Percentiles rank a stretch among this genome's conserved stretches.
phyloP scores from a whole-genome alignment of 1,140 invertebrate species.

The Drosophila subpulchrella region DNA sequence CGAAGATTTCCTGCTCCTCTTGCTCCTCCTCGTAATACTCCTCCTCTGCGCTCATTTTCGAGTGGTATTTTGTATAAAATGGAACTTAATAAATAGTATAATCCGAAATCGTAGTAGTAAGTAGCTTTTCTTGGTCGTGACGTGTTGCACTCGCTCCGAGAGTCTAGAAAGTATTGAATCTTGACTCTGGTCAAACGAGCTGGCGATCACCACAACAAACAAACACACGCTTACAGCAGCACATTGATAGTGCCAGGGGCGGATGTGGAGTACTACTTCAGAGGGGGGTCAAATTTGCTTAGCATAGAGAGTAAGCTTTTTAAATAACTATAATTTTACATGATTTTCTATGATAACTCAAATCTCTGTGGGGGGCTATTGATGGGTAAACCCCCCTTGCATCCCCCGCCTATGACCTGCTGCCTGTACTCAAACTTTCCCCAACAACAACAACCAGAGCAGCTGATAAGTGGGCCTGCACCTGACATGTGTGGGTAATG shows the following conservation, averaged over 20 bases:
- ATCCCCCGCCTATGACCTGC: neutral
- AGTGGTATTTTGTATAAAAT: slow-evolving; percentile 4
- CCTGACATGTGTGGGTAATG: slow-evolving; percentile 21
- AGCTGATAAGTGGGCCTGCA: slow-evolving; percentile 55
- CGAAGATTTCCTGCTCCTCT: slow-evolving; percentile 69
- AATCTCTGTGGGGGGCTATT: neutral
- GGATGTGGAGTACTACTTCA: neutral
- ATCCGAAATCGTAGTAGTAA: slow-evolving; percentile 3
- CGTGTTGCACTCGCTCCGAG: slow-evolving; percentile 71
- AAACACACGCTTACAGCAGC: slow-evolving; percentile 10
- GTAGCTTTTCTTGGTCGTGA: slow-evolving; percentile 55
- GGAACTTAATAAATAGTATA: slow-evolving; percentile 13
- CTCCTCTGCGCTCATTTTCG: slow-evolving; percentile 55
- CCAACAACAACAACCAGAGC: slow-evolving; percentile 61
- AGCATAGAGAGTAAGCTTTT: neutral
- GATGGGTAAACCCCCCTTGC: neutral
- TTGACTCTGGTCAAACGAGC: slow-evolving; percentile 73
- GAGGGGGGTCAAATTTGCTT: neutral
- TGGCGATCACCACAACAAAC: slow-evolving; percentile 49
- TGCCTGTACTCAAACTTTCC: slow-evolving; percentile 67
- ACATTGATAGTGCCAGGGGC: slow-evolving; percentile 4
- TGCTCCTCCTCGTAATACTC: slow-evolving; percentile 30
- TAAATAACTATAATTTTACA: neutral
- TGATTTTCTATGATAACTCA: too few relatives aligned
- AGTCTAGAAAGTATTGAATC: slow-evolving; percentile 80